Evolutionary conservation across 2,797 vertebrate genomes (phyloP).

Genomic region (Amblyraja radiata): DNA sequence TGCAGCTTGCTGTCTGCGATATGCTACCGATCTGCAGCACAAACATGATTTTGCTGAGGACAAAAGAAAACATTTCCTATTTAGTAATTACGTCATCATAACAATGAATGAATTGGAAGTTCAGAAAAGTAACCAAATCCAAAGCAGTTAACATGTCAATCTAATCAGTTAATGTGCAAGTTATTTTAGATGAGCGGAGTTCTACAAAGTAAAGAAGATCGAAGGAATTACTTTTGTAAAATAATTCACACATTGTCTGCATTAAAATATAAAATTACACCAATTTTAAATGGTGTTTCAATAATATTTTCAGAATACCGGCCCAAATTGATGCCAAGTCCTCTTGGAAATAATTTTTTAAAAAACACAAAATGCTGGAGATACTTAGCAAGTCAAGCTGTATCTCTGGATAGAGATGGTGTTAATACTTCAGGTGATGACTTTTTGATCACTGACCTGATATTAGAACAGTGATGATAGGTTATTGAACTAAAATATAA

Average conservation of each 20-base stretch:
- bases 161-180: not conserved
- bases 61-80: not conserved
- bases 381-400: too few relatives aligned
- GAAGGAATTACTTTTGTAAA: not conserved
- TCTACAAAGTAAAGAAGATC: not conserved
- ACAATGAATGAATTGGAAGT: not conserved
- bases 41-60: constrained; percentile 94
- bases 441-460: too few relatives aligned
- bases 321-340: not conserved
- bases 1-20: constrained; percentile 90
- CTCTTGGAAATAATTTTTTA: not conserved
- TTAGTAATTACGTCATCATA: not conserved
- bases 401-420: too few relatives aligned
- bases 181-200: not conserved
- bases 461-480: too few relatives aligned
- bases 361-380: too few relatives aligned
- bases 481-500: too few relatives aligned
- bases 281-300: not conserved
- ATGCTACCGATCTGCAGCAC: constrained; percentile 95
- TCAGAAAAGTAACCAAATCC: not conserved
- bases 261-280: not conserved
- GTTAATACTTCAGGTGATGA: too few relatives aligned
- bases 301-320: not conserved
- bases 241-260: not conserved
- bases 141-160: not conserved